Evolutionary conservation across 2,113 vertebrate genomes (phyloP), one percentile per base, ranked within the genome.

Genomic region (Salvelinus sp.): DNA sequence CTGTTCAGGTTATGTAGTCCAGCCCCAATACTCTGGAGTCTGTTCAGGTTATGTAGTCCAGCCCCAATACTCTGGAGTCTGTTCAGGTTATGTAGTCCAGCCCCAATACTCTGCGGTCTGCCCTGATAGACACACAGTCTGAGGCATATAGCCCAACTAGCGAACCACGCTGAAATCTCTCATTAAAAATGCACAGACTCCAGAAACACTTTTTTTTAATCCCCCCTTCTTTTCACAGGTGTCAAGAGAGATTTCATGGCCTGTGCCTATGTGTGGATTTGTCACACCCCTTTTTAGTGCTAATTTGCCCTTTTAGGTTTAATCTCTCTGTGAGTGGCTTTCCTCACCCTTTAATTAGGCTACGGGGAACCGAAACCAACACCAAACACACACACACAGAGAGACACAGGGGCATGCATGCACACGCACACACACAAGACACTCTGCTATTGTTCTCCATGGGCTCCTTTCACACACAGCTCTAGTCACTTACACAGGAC

Each of bases 251-350:
- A 92, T 93, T 93, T 92, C 90, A 91, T 90, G 90, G 90, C 80
- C 82, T 76, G 83, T 88, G 89, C 83, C 71, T 85, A 87, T 82
- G 85, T 92, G 83, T 88, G 91, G 87, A 87, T 89, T 70, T 87
- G 83, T 90, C 90, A 91, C 82, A 86, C 88, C 92, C 92, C 85
- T 91, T 93, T 88, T 91, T 92, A 91, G 91, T 92, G 87, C 91
- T 93, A 91, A 93, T 93, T 91, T 94, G 88, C 87, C 89, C 92
- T 94, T 93, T 94, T 88, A 93, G 88, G 91, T 90, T 90, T 92
- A 91, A 93, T 95, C 93, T 95, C 85, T 85, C 89, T 85, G 88
- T 89, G 80, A 91, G 86, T 90, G 83, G 86, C 85, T 93, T 93
- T 91, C 88, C 85, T 87, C 82, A 88, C 82, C 77, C 62, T 89